phyloP scores from a whole-genome alignment of 35 echinoderm and acorn worm species.

The Acanthaster planci region DNA sequence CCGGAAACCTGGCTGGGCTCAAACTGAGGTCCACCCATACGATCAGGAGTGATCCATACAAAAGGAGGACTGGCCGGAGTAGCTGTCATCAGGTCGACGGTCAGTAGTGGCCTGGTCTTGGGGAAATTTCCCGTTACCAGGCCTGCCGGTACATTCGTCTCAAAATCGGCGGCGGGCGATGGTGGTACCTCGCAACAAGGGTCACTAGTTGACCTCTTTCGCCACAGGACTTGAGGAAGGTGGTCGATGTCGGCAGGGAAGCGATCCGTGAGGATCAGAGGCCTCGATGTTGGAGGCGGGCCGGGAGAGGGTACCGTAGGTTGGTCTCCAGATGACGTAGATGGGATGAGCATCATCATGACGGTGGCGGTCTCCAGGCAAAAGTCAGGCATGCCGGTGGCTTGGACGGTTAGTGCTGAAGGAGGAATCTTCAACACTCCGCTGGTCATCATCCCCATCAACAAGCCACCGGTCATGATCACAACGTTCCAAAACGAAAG shows the following conservation, averaged over 20 bases:
- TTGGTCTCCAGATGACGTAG: background rate
- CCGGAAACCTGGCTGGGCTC: background rate
- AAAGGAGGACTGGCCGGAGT: background rate
- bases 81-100: constrained; percentile 1
- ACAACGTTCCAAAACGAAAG: background rate
- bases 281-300: constrained; percentile 24
- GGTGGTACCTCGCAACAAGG: background rate
- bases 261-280: background rate
- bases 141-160: background rate
- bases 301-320: background rate
- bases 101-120: background rate
- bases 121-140: background rate
- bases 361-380: background rate
- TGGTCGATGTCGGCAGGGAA: background rate
- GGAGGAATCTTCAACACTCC: constrained; percentile 2
- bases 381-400: background rate
- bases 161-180: background rate
- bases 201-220: background rate
- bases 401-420: background rate
- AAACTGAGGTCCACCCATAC: background rate
- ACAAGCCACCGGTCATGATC: constrained; percentile 8
- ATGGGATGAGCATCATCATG: background rate
- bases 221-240: background rate
- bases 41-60: background rate
- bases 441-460: constrained; percentile 10